phyloP scores from a whole-genome alignment of 2,888 invertebrate species.

The Odiellus spinosus region DNA sequence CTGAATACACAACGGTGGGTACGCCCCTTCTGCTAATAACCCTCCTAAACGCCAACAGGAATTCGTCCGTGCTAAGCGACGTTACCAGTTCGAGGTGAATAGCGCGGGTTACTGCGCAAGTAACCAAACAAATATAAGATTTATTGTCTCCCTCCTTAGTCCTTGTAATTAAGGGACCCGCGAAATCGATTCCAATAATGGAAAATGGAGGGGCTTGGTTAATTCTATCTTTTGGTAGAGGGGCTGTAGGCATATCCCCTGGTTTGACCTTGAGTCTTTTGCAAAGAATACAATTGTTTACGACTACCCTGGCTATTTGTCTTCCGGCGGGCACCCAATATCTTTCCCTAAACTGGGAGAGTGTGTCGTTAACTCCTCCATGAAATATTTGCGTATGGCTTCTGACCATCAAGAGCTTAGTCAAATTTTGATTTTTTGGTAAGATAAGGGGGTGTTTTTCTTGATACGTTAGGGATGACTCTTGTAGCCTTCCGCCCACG shows the following conservation, averaged over 20 bases:
- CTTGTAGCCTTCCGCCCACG: neutral
- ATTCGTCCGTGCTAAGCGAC: slow-evolving; percentile 22
- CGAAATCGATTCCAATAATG: slow-evolving; percentile 1
- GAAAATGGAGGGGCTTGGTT: neutral
- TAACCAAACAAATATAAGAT: neutral
- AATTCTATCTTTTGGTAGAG: neutral
- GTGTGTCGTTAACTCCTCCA: neutral
- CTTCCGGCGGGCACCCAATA: slow-evolving; percentile 1
- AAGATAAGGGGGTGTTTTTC: slow-evolving; percentile 2
- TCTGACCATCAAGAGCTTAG: neutral
- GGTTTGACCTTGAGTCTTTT: neutral
- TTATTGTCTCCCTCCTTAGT: neutral
- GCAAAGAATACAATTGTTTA: neutral
- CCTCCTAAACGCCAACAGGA: slow-evolving; percentile 23
- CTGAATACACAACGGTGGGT: slow-evolving; percentile 25
- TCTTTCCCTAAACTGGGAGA: neutral
- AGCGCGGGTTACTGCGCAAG: slow-evolving; percentile 18
- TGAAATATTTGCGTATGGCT: slow-evolving; percentile 2
- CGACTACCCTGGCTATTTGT: neutral
- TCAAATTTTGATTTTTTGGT: slow-evolving; percentile 1
- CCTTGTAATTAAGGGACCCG: slow-evolving; percentile 13
- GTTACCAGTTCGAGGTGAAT: slow-evolving; percentile 28
- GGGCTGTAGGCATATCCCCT: neutral
- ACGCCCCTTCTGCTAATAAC: slow-evolving; percentile 25
- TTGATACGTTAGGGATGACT: neutral